A percentile compares a stretch with the other conserved stretches of the same genome.
These are phyloP conservation scores for Neolamprologus devosi DNA, from an alignment of 2,113 vertebrate species.

Conservation along the genomic window DNA sequence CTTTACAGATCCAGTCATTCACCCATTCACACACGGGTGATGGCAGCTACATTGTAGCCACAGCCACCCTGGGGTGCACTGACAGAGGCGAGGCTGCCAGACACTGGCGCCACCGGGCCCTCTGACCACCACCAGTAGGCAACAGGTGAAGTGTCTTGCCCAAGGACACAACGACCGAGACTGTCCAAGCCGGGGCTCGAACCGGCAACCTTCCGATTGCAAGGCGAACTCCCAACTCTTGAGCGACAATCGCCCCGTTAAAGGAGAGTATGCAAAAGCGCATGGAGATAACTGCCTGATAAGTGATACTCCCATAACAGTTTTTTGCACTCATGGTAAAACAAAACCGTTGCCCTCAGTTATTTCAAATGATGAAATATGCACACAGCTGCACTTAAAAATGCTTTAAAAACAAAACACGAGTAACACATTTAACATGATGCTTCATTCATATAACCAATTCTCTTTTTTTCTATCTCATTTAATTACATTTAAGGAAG, in stretches of 20 bases:
- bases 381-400: not conserved
- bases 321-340: not conserved
- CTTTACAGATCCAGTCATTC: not conserved
- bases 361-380: not conserved
- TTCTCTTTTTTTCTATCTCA: not conserved
- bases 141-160: accelerated
- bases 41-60: not conserved
- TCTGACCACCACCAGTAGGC: not conserved
- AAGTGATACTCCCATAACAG: not conserved
- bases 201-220: accelerated
- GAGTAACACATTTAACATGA: not conserved
- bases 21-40: accelerated
- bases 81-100: not conserved
- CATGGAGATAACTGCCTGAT: not conserved
- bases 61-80: accelerated
- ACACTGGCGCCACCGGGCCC: accelerated
- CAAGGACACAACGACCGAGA: accelerated
- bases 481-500: not conserved
- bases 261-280: not conserved
- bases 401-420: not conserved
- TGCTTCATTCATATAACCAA: not conserved
- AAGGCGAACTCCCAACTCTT: not conserved
- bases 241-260: accelerated
- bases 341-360: not conserved
- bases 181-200: not conserved